These are phyloP conservation scores for Lamellibrachia satsuma DNA, from an alignment of 2,888 invertebrate genomes.

Conservation along the genomic window DNA sequence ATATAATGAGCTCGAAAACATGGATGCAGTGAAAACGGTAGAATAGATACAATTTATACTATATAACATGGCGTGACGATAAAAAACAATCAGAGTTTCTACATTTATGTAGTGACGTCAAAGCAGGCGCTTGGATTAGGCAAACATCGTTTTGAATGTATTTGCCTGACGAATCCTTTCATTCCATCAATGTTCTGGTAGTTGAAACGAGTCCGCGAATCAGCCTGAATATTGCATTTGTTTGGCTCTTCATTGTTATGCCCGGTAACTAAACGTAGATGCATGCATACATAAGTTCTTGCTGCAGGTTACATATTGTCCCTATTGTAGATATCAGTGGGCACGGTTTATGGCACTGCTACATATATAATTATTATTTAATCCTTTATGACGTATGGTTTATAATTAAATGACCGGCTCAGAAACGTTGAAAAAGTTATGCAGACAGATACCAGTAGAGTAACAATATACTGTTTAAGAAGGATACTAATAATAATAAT, in stretches of 20 bases:
- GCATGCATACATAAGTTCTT: not conserved
- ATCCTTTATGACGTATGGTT: not conserved
- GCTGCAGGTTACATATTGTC: not conserved
- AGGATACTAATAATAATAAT: too few species aligned
- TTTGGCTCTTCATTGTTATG: not conserved
- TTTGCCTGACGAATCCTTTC: too few species aligned
- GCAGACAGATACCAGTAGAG: not conserved
- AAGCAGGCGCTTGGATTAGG: not conserved
- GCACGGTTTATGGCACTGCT: not conserved
- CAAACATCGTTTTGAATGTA: too few species aligned
- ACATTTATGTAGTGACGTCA: not conserved
- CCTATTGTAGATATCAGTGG: not conserved
- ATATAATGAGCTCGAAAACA: too few species aligned
- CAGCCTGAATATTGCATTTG: too few species aligned
- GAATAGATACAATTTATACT: too few species aligned
- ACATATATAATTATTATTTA: not conserved
- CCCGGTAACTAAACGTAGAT: not conserved
- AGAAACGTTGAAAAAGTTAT: not conserved
- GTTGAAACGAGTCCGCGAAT: too few species aligned
- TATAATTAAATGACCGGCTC: not conserved
- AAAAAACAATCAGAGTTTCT: too few species aligned
- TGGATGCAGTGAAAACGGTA: too few species aligned
- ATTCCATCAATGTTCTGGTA: too few species aligned
- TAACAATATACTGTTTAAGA: too few species aligned
- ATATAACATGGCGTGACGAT: too few species aligned